phyloP scores from a whole-genome alignment of 1,140 invertebrate species.

The Battus philenor region DNA sequence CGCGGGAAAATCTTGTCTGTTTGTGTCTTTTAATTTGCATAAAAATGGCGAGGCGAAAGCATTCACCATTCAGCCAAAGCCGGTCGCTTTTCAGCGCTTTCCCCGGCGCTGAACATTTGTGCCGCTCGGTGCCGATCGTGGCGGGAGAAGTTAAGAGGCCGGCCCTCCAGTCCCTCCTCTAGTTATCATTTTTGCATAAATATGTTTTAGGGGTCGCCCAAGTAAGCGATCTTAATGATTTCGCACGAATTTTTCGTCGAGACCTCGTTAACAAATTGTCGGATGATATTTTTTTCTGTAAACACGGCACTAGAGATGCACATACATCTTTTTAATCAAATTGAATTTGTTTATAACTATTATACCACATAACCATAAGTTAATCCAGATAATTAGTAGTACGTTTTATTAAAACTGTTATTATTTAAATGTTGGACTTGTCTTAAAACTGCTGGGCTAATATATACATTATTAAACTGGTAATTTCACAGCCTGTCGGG shows the following conservation, averaged over 20 bases:
- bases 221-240: constrained; percentile 48
- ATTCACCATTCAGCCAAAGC: constrained; percentile 40
- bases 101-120: constrained; percentile 41
- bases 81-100: constrained; percentile 47
- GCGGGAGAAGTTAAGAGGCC: constrained; percentile 26
- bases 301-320: no score
- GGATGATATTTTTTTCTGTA: background rate
- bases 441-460: no score
- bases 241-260: constrained; percentile 47
- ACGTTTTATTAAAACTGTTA: no score
- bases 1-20: constrained; percentile 61
- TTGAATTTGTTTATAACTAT: no score
- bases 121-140: constrained; percentile 31
- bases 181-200: constrained; percentile 68
- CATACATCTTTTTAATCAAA: no score
- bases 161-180: constrained; percentile 45
- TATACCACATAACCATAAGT: no score
- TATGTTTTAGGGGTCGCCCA: constrained; percentile 50
- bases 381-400: no score
- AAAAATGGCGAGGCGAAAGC: constrained; percentile 66
- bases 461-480: no score
- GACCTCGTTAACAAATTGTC: constrained; percentile 40
- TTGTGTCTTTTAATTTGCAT: constrained; percentile 74
- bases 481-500: no score
- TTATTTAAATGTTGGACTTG: no score